Percentiles rank a stretch among this genome's conserved stretches.
These are phyloP conservation scores for Plectrocnemia conspersa DNA, from an alignment of 1,140 invertebrate genomes.

Conservation along the genomic window DNA sequence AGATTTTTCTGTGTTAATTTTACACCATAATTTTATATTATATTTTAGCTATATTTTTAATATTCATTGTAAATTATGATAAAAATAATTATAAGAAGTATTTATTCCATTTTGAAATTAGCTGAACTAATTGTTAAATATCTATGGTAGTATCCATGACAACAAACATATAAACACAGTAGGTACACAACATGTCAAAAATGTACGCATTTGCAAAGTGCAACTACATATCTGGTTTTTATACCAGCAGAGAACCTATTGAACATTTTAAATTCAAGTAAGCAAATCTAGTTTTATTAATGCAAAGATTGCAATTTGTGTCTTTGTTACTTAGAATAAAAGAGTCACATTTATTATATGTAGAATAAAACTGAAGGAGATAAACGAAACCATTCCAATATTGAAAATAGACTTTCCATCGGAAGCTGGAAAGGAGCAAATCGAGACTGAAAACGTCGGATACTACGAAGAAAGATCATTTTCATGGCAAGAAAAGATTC, in stretches of 20 bases:
- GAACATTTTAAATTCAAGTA: slow-evolving; percentile 14
- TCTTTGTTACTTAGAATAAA: no score
- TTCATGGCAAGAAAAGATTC: slow-evolving; percentile 48
- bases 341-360: slow-evolving; percentile 36
- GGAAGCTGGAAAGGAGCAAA: slow-evolving; percentile 31
- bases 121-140: no score
- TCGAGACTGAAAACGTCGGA: slow-evolving; percentile 32
- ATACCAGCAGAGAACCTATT: slow-evolving; percentile 6
- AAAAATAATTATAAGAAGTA: no score
- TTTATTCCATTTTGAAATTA: no score
- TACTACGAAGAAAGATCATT: slow-evolving; percentile 40
- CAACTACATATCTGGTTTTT: slow-evolving; percentile 11
- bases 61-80: no score
- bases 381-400: slow-evolving; percentile 39
- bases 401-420: slow-evolving; percentile 38
- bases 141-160: no score
- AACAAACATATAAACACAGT: no score
- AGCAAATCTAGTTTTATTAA: background rate
- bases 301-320: background rate
- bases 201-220: slow-evolving; percentile 9
- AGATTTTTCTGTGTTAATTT: no score
- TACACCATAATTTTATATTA: no score
- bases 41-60: no score
- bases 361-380: slow-evolving; percentile 43
- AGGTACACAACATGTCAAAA: no score